Percentiles rank a stretch among this genome's conserved stretches.
phyloP scores from a whole-genome alignment of 1,140 invertebrate species.

The Lethocerus indicus region DNA sequence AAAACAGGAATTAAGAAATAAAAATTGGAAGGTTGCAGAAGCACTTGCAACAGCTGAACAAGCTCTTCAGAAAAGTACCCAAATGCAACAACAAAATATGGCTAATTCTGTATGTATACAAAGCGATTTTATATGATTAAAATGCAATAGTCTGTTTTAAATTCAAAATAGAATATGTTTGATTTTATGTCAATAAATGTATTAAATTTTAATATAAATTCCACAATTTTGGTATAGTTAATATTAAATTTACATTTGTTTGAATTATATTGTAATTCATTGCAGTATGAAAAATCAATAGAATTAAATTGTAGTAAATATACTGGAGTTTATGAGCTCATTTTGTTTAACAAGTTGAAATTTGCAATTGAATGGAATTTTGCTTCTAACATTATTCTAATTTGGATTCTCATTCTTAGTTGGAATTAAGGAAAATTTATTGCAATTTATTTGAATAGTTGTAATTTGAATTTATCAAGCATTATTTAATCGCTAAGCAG shows the following conservation, averaged over 20 bases:
- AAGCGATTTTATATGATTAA: background rate
- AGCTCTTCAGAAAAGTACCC: background rate
- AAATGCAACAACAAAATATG: constrained; percentile 1
- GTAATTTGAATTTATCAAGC: too few relatives aligned
- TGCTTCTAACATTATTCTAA: too few relatives aligned
- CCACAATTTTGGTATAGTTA: background rate
- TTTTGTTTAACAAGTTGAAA: too few relatives aligned
- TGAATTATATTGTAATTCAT: too few relatives aligned
- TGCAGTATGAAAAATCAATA: too few relatives aligned
- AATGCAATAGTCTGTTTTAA: background rate
- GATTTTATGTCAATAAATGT: background rate
- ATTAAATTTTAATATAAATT: background rate
- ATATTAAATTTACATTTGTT: background rate
- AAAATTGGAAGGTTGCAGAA: constrained; percentile 2
- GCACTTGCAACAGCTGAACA: background rate
- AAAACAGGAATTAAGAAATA: constrained; percentile 2
- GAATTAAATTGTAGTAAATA: too few relatives aligned
- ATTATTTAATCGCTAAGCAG: too few relatives aligned
- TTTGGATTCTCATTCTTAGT: too few relatives aligned
- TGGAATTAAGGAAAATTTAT: too few relatives aligned
- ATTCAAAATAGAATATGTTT: background rate
- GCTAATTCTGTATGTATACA: background rate
- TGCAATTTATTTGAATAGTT: too few relatives aligned
- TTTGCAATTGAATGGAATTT: too few relatives aligned
- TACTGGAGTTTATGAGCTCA: too few relatives aligned